Evolutionary conservation across 2,888 invertebrate species (phyloP), one percentile per base, ranked within the genome.

Genomic region (Andrena fulva): DNA sequence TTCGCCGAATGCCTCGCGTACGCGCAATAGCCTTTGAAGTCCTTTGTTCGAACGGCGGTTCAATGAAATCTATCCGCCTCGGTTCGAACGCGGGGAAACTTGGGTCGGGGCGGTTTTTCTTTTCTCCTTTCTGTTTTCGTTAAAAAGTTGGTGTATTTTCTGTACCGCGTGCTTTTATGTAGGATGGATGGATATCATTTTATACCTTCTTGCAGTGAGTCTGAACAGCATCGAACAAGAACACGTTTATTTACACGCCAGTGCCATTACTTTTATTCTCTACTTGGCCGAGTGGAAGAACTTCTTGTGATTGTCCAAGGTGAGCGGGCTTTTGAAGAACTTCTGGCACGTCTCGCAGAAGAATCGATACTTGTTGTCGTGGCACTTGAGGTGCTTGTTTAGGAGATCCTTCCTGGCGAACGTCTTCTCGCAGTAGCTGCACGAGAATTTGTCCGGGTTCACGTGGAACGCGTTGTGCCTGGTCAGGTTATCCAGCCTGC

Each of bases 391-490:
- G 59, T 93, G 93, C 85, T 93, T 93, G 70, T 93, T 93, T 68
- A 93, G 80, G 52, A 93, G 80, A 75, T 93, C 93, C 70, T 93
- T 93, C 4, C 93, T 89, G 5, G 92, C 90, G 48, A 93, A 93
- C 1, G 92, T 92, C 27, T 91, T 89, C 60, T 92, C 91, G 88
- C 93, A 93, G 27, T 84, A 89, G 42, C 87, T 87, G 77, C 93
- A 93, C 0, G 91, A 87, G 75, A 91, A 93, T 81, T 93, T 93
- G 76, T 91, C 89, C 0, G 93, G 93, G 82, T 93, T 93, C 60
- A 92, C 92, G 81, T 93, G 93, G 66, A 92, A 91, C 3, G 89
- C 90, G 68, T 91, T 92, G 84, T 93, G 93, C 29, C 93, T 91
- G 35, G 93, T 91, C 33, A 93, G 70, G 81, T 93, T 93, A 81